Evolutionary conservation across 2,888 invertebrate genomes (phyloP), one percentile per base, ranked within the genome.

Genomic region (Drosophila planitibia): DNA sequence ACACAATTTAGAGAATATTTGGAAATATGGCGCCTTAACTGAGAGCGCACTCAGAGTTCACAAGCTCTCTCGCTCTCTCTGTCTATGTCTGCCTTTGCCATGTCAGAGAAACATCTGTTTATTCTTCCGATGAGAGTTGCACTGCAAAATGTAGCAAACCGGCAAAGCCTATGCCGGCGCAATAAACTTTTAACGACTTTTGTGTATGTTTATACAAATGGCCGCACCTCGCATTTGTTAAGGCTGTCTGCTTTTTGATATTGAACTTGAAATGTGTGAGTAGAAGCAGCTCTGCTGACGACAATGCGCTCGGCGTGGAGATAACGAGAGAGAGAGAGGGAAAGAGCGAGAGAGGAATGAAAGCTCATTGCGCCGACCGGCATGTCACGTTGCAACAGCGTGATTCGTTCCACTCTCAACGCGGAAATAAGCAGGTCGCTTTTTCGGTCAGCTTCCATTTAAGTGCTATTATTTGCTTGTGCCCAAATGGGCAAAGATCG

Each of bases 201-300:
- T 57, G 39, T 39, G 5, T 39, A 30, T n/a, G 30, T 41, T 55
- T 30, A 49, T 65, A 30, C 69, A 52, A 35, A 55, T 39, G 30
- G 44, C 59, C 65, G 54, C 32, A 28, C 33, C 22, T 30, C 30
- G 28, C 52, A 62, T 65, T 49, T 60, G 66, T 57, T 70, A 65
- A 64, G 52, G 65, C 65, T 67, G 30, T 32, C 62, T 52, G 64
- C 73, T 72, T 39, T 74, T 73, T 84, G 84, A 70, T 85, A 81
- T 85, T 89, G 90, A 89, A 89, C 89, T 89, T 87, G 87, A 87
- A 83, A 64, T 73, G 32, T 63, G 30, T 67, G 32, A 55, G 62
- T 65, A 52, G 59, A 61, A 57, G 62, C 65, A 70, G 67, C 30
- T 61, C 37, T 39, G 44, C 47, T 66, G 51, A 51, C 49, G 66